Percentiles rank a stretch among this genome's conserved stretches.
Evolutionary conservation across 2,797 vertebrate species (phyloP).

Genomic region (Lates japonicus): DNA sequence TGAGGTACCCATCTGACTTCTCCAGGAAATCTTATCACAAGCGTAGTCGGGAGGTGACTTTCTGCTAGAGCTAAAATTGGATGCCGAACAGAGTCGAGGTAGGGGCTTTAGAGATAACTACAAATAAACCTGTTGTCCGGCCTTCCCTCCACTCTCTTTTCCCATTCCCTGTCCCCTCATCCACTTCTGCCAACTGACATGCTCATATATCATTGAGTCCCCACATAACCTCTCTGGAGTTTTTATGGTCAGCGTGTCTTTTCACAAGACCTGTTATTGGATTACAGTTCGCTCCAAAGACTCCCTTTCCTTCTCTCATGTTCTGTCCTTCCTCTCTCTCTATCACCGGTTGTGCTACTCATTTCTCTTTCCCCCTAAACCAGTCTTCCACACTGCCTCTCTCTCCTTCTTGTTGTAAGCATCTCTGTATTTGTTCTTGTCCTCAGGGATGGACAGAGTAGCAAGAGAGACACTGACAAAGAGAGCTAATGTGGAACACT

Average conservation of each 20-base stretch:
- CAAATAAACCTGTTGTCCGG: constrained; percentile 73
- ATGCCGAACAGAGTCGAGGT: constrained; percentile 53
- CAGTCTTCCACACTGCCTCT: constrained; percentile 29
- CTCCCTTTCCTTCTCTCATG: constrained; percentile 38
- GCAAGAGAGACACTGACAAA: constrained; percentile 47
- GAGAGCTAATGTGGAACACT: constrained; percentile 49
- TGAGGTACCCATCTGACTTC: constrained; percentile 65
- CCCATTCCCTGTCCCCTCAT: constrained; percentile 35
- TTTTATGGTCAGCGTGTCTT: constrained; percentile 62
- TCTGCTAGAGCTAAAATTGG: constrained; percentile 51
- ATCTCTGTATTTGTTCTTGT: constrained; percentile 28
- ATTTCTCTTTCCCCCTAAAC: constrained; percentile 22
- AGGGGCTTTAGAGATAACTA: constrained; percentile 66
- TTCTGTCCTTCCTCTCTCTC: constrained; percentile 42
- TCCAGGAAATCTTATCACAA: constrained; percentile 75
- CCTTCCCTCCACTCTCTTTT: constrained; percentile 27
- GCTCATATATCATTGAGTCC: constrained; percentile 61
- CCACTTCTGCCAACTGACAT: constrained; percentile 47
- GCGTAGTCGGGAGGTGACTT: constrained; percentile 21
- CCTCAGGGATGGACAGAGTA: constrained; percentile 34
- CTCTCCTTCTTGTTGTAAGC: constrained; percentile 9
- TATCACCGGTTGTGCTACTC: constrained; percentile 15
- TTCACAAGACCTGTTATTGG: constrained; percentile 66
- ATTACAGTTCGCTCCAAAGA: constrained; percentile 58
- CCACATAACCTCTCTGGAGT: constrained; percentile 58